phyloP scores from a whole-genome alignment of 1,140 invertebrate genomes.

The Leptinotarsa texana region DNA sequence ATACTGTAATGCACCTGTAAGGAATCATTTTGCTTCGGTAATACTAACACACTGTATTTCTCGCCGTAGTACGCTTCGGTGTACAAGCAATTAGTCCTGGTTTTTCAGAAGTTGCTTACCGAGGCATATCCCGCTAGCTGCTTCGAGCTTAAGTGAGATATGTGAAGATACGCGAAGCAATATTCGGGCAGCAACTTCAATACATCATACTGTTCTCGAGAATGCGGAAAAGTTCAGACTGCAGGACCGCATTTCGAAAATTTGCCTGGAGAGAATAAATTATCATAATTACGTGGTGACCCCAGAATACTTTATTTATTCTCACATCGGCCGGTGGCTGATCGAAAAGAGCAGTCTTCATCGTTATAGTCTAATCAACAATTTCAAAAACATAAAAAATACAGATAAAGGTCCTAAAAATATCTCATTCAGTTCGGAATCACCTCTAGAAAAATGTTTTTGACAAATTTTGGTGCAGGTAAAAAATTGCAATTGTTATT shows the following conservation, averaged over 20 bases:
- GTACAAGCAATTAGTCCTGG: constrained; percentile 12
- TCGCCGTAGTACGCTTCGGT: constrained; percentile 10
- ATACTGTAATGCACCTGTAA: not conserved
- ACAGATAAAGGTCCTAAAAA: no score
- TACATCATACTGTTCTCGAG: constrained; percentile 5
- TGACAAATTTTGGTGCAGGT: no score
- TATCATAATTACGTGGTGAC: no score
- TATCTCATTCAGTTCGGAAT: no score
- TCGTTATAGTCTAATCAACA: no score
- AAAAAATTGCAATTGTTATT: no score
- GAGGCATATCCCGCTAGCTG: constrained; percentile 11
- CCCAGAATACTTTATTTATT: no score
- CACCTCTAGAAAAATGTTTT: no score
- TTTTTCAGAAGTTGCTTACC: constrained; percentile 19
- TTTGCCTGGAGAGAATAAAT: no score
- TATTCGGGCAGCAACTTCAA: not conserved
- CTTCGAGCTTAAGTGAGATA: constrained; percentile 14
- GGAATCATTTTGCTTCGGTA: not conserved
- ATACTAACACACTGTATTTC: not conserved
- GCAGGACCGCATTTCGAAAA: constrained; percentile 3
- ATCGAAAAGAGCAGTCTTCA: no score
- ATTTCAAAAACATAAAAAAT: no score
- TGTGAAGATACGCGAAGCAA: constrained; percentile 11
- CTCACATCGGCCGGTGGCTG: no score
- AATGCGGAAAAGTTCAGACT: constrained; percentile 14